Evolutionary conservation across 2,888 invertebrate species (phyloP).

Genomic region (Pantelozetes paolii): DNA sequence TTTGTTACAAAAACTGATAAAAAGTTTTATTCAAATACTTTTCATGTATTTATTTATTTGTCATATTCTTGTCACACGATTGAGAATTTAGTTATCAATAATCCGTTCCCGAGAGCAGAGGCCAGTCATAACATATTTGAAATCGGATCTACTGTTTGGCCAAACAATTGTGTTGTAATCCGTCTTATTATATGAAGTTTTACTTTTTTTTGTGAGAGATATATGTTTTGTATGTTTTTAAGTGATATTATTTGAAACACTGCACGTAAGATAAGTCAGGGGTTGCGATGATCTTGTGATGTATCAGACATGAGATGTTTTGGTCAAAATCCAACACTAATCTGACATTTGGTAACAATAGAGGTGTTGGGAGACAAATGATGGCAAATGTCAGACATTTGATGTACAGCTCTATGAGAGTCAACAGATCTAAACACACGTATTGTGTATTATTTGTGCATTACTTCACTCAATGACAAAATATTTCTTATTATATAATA

Average conservation of each 20-base stretch:
- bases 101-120: background rate
- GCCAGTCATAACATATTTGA: conserved; percentile 1
- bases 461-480: background rate
- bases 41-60: too few relatives aligned
- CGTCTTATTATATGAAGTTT: conserved; percentile 23
- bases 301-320: conserved; percentile 35
- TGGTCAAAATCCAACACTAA: conserved; percentile 30
- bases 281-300: conserved; percentile 7
- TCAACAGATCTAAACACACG: background rate
- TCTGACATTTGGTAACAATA: conserved; percentile 31
- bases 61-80: background rate
- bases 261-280: conserved; percentile 20
- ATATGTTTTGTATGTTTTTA: background rate
- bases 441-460: background rate
- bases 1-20: too few relatives aligned
- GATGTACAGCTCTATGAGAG: conserved; percentile 31
- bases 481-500: conserved; percentile 4
- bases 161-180: conserved; percentile 25
- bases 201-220: background rate
- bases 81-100: conserved; percentile 10
- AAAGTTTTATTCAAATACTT: too few relatives aligned
- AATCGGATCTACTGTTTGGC: conserved; percentile 8
- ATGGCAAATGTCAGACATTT: conserved; percentile 33
- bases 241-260: conserved; percentile 30
- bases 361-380: conserved; percentile 28